Percentiles rank a stretch among this genome's conserved stretches.
These are phyloP conservation scores for Diaphora mendica DNA, from an alignment of 2,888 invertebrate genomes.

Conservation along the genomic window DNA sequence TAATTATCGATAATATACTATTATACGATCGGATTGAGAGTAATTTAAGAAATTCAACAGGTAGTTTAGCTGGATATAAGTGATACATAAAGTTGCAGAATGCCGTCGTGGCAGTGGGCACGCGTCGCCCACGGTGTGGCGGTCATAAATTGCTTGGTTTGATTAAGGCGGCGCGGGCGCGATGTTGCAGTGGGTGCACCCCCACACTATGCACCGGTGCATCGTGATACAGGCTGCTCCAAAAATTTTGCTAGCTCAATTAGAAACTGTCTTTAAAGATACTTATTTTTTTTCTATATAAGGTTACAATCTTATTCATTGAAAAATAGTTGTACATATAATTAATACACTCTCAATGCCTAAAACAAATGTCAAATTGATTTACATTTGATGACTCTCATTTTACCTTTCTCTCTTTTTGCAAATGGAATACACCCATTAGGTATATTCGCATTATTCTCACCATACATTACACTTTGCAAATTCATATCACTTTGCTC, in stretches of 20 bases:
- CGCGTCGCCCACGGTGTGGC: constrained; percentile 59
- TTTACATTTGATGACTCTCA: no score
- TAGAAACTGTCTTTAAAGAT: neutral
- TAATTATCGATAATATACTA: neutral
- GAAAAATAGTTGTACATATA: no score
- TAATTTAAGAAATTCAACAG: constrained; percentile 16
- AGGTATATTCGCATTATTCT: no score
- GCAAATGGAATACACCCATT: no score
- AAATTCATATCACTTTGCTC: no score
- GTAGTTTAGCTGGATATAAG: constrained; percentile 11
- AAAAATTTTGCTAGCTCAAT: neutral
- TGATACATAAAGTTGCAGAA: constrained; percentile 48
- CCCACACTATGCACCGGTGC: constrained; percentile 72
- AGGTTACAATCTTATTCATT: neutral
- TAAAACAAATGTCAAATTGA: no score
- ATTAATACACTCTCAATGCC: no score
- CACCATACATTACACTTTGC: no score
- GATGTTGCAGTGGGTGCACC: constrained; percentile 58
- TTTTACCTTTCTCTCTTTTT: no score
- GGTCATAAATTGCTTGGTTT: constrained; percentile 84
- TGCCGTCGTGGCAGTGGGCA: constrained; percentile 34
- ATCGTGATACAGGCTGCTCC: constrained; percentile 64
- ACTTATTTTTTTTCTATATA: neutral
- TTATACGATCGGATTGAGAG: neutral
- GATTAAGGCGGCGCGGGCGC: constrained; percentile 76